A percentile compares a stretch with the other conserved stretches of the same genome.
Conservation (phyloP, 2,113 vertebrate species). For the Ciconia boyciana region DNA sequence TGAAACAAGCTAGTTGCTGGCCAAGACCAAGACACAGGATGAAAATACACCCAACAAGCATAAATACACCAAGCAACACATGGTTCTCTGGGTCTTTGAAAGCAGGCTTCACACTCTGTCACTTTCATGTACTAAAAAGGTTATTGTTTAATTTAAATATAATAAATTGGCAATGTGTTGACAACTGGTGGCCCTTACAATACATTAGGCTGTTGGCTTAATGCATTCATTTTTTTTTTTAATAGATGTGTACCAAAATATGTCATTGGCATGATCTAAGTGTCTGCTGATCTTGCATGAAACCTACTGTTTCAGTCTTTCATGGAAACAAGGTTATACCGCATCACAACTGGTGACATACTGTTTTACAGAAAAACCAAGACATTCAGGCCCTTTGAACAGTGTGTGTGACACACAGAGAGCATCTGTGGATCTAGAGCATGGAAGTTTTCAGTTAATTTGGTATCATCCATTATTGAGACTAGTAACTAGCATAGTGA, state of each 20-base stretch:
- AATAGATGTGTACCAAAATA: neutral
- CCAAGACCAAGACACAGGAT: neutral
- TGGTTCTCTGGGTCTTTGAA: neutral
- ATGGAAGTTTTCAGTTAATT: neutral
- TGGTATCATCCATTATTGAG: neutral
- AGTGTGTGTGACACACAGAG: neutral
- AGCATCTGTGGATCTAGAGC: neutral
- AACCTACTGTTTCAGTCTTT: neutral
- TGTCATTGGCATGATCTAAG: neutral
- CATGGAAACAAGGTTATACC: neutral
- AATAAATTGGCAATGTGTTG: neutral
- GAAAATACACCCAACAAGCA: neutral
- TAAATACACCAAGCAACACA: neutral
- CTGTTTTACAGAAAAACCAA: neutral
- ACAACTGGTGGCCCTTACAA: neutral
- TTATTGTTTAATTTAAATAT: neutral
- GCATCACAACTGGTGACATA: neutral
- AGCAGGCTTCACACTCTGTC: neutral
- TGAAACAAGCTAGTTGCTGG: neutral
- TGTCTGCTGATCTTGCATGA: neutral
- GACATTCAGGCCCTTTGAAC: neutral
- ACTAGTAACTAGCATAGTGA: neutral
- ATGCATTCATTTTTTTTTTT: neutral
- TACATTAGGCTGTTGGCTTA: neutral
- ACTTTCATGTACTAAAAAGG: neutral